Percentiles rank a stretch among this genome's conserved stretches.
These are phyloP conservation scores for Misgurnus anguillicaudatus DNA, from an alignment of 2,113 vertebrate genomes.

Conservation along the genomic window DNA sequence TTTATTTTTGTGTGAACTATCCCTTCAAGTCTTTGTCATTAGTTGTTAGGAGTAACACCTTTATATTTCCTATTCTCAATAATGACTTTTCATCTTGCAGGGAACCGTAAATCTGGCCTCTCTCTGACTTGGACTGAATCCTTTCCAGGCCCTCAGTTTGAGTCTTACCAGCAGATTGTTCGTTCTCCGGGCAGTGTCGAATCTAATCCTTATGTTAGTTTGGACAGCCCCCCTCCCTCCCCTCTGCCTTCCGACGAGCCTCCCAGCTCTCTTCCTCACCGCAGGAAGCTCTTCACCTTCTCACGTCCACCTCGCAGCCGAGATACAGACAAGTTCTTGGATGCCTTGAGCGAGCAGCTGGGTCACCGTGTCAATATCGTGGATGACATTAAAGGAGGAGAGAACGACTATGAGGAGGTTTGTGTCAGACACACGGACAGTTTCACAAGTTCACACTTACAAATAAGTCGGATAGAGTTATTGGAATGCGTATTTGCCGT, in stretches of 20 bases:
- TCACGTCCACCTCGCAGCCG: constrained; percentile 85
- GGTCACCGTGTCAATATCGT: constrained; percentile 86
- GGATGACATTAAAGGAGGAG: constrained; percentile 86
- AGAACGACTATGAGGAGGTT: constrained; percentile 98
- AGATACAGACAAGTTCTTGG: constrained; percentile 93
- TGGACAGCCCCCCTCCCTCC: constrained; percentile 88
- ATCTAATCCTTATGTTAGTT: constrained; percentile 94
- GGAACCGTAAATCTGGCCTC: constrained; percentile 76
- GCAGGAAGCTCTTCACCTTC: constrained; percentile 92
- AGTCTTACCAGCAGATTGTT: constrained; percentile 75
- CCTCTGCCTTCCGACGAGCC: constrained; percentile 72
- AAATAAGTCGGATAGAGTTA: too few species aligned
- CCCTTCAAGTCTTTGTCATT: too few species aligned
- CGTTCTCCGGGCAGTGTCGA: constrained; percentile 88
- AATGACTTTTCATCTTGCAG: constrained; percentile 61
- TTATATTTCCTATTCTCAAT: background rate
- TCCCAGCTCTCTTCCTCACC: constrained; percentile 77
- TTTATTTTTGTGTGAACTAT: too few species aligned
- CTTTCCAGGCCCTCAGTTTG: constrained; percentile 78
- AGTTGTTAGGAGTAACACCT: background rate
- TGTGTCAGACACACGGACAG: constrained; percentile 37
- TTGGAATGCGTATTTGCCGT: too few species aligned
- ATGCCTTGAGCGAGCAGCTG: constrained; percentile 91
- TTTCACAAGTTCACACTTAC: background rate
- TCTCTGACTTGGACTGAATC: constrained; percentile 84